phyloP scores from a whole-genome alignment of 2,888 invertebrate species.

The Aproaerema taeniolella region DNA sequence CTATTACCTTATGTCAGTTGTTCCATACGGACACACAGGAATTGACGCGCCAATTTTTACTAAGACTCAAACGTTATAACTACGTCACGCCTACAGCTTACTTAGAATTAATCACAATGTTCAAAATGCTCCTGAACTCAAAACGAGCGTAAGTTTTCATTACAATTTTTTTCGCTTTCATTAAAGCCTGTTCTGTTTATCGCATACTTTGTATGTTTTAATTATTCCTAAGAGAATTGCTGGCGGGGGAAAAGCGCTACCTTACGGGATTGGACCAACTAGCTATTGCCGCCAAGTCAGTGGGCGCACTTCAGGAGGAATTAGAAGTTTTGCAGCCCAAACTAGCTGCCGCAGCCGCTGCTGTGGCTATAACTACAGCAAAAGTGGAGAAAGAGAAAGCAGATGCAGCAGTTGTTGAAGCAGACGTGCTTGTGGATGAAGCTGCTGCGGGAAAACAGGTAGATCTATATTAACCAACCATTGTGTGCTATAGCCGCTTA shows the following conservation, averaged over 20 bases:
- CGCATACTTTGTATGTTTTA: too few relatives aligned
- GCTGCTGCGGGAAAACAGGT: slow-evolving; percentile 87
- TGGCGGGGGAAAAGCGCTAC: slow-evolving; percentile 85
- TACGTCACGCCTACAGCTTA: slow-evolving; percentile 97
- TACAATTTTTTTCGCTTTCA: neutral
- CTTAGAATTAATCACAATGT: slow-evolving; percentile 93
- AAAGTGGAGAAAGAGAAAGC: slow-evolving; percentile 92
- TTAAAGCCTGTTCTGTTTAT: neutral
- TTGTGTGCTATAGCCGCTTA: too few relatives aligned
- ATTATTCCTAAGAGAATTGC: slow-evolving; percentile 81
- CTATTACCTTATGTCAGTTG: slow-evolving; percentile 92
- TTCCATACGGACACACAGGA: slow-evolving; percentile 91
- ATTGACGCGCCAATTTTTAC: slow-evolving; percentile 80
- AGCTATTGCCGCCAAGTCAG: slow-evolving; percentile 87
- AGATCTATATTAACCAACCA: neutral
- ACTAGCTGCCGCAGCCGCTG: slow-evolving; percentile 89
- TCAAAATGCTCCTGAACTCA: slow-evolving; percentile 85
- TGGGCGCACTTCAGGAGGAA: slow-evolving; percentile 88
- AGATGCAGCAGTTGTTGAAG: slow-evolving; percentile 89
- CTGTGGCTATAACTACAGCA: slow-evolving; percentile 91
- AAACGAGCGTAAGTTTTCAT: slow-evolving; percentile 82
- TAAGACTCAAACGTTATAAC: slow-evolving; percentile 82
- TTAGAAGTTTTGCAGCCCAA: slow-evolving; percentile 92
- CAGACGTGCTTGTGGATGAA: slow-evolving; percentile 88
- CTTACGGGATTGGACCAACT: slow-evolving; percentile 92